Conservation (phyloP, 2,113 vertebrate species). For the Gnathonemus echidnorhynchus region DNA sequence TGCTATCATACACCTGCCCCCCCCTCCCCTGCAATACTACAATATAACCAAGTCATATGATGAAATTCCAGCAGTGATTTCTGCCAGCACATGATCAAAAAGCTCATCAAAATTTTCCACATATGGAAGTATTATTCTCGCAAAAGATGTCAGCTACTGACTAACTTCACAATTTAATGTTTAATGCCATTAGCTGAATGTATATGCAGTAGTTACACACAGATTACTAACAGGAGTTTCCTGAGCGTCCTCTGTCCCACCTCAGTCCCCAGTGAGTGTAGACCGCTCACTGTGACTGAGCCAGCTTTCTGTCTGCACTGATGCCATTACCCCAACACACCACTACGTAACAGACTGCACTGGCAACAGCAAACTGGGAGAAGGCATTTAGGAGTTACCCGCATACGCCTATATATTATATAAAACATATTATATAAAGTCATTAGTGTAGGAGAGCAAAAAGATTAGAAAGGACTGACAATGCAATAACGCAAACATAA, state of each 20-base stretch:
- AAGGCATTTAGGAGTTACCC: not conserved
- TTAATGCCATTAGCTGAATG: not conserved
- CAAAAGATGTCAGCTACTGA: not conserved
- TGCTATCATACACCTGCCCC: not conserved
- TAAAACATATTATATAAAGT: not conserved
- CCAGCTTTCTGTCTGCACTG: not conserved
- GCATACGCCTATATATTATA: not conserved
- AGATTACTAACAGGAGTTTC: not conserved
- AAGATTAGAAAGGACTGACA: not conserved
- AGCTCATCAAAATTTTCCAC: not conserved
- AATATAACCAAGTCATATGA: not conserved
- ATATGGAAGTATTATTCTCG: not conserved
- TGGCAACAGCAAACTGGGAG: not conserved
- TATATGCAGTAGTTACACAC: not conserved
- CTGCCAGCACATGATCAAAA: not conserved
- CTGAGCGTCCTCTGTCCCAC: not conserved
- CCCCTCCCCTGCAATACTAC: not conserved
- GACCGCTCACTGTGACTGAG: not conserved
- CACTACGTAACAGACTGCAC: not conserved
- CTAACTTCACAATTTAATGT: not conserved
- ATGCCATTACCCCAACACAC: not conserved
- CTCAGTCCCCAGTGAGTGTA: not conserved
- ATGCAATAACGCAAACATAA: not conserved
- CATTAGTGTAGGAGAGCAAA: not conserved
- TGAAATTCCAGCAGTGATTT: not conserved